Conservation (phyloP, 30 jellyfish, hydroid and myxozoan species). For the Mastigias papua region DNA sequence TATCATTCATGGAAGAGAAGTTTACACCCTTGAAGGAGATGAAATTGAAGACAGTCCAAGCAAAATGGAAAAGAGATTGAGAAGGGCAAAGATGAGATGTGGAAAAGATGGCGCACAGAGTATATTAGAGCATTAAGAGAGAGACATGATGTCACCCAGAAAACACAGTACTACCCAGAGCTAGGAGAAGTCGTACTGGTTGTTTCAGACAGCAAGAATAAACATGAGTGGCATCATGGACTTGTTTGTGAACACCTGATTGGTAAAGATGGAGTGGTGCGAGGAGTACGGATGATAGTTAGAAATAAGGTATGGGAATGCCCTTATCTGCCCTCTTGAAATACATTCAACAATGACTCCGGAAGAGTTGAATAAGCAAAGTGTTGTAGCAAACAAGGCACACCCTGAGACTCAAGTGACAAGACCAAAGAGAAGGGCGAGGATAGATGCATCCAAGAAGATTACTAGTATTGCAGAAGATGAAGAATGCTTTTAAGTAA, state of each 20-base stretch:
- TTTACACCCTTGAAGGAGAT: conserved; percentile 19
- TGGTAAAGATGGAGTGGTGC: conserved; percentile 63
- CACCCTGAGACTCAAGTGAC: conserved; percentile 22
- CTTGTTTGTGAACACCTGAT: conserved; percentile 57
- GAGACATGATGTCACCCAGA: conserved; percentile 62
- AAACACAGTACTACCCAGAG: conserved; percentile 45
- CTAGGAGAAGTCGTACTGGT: conserved; percentile 61
- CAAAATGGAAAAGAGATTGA: conserved; percentile 34
- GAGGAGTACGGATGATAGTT: conserved; percentile 71
- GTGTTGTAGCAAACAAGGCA: conserved; percentile 23
- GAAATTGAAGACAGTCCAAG: conserved; percentile 27
- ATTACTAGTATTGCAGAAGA: conserved; percentile 28
- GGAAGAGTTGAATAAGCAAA: conserved; percentile 44
- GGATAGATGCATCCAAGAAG: conserved; percentile 7
- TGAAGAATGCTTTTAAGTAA: conserved; percentile 15
- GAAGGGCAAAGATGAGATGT: conserved; percentile 52
- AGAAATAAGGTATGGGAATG: conserved; percentile 54
- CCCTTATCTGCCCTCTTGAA: conserved; percentile 63
- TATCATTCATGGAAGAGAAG: conserved; percentile 57
- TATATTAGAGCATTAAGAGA: conserved; percentile 58
- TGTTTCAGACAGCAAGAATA: conserved; percentile 53
- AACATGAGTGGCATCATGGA: conserved; percentile 71
- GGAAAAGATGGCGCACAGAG: conserved; percentile 65
- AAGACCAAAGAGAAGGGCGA: conserved; percentile 45
- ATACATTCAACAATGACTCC: conserved; percentile 32